phyloP scores from a whole-genome alignment of 1,140 invertebrate genomes.

The Adelges cooleyi region DNA sequence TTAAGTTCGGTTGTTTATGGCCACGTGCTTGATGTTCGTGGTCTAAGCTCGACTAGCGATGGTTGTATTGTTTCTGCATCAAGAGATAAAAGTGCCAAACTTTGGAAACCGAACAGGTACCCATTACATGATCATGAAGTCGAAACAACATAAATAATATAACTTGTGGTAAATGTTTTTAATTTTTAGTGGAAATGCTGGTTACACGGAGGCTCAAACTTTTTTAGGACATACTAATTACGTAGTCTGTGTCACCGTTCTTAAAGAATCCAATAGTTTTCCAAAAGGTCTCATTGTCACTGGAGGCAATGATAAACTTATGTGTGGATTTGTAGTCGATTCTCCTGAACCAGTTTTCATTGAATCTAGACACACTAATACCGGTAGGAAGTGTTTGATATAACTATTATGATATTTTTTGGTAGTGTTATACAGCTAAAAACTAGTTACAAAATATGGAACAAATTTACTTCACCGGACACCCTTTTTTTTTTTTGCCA shows the following conservation, averaged over 20 bases:
- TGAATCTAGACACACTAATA: slow-evolving; percentile 68
- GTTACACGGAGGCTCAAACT: slow-evolving; percentile 49
- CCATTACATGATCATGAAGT: no score
- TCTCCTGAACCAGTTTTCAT: slow-evolving; percentile 47
- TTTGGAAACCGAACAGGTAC: slow-evolving; percentile 72
- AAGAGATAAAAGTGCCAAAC: slow-evolving; percentile 68
- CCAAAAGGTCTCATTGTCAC: slow-evolving; percentile 71
- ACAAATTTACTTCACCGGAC: no score
- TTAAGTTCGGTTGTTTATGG: slow-evolving; percentile 61
- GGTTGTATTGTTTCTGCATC: slow-evolving; percentile 70
- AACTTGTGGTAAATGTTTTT: not conserved
- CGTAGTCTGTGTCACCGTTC: slow-evolving; percentile 63
- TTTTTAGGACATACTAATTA: slow-evolving; percentile 76
- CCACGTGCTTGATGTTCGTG: slow-evolving; percentile 73
- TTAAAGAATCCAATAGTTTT: slow-evolving; percentile 54
- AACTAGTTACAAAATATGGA: no score
- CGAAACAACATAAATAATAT: no score
- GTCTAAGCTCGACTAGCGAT: slow-evolving; percentile 52
- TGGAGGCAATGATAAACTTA: slow-evolving; percentile 76
- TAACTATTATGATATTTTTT: no score
- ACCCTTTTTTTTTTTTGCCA: no score
- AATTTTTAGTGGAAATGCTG: slow-evolving; percentile 41
- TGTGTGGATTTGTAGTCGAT: slow-evolving; percentile 59
- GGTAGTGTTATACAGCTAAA: no score
- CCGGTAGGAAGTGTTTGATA: slow-evolving; percentile 41